Base-by-base conservation (phyloP, 2,888 invertebrate species). In the Eretmocerus hayati region DNA sequence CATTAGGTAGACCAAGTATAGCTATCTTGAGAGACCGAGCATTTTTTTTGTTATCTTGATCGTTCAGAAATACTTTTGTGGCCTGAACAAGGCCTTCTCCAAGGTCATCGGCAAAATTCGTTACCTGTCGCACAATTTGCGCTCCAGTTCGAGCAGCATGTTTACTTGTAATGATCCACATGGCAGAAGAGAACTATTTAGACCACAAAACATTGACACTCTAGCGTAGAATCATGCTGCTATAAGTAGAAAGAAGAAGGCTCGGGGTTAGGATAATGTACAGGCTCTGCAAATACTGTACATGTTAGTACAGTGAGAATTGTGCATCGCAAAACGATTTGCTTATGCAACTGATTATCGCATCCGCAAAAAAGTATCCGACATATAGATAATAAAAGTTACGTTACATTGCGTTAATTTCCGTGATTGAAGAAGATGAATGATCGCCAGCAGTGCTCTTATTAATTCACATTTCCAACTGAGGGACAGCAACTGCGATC, bases 1-100 rank as follows among this genome's bases (percentile, higher is more conserved):
- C 86, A 78, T 97, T 97, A 4, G 97, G 96, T 13, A 87, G 77
- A 3, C 97, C 97, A 57, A 97, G 81, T 19, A 97, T 83, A 6
- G 94, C 90, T 20, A 65, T 58, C 42, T 55, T 62, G 13, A 65
- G 49, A 35, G 52, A 56, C 41, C 56, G 62, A 8, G 41, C 23
- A 26, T 39, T 40, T 11, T 18, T 32, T 18, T 53, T 47, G 9
- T 50, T 50, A 23, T 48, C 48, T 31, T 45, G 47, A 36, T 50
- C 47, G n/a, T 48, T 53, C 11, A 46, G 5, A 26, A 50, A 50
- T 36, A 42, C 42, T 36, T 50, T 48, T 23, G 42, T 50, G 9
- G 46, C 45, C 36, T 53, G 45, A 19, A 53, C 23, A 22, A 46
- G 42, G 6, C 42, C 48, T 13, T 53, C 48, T 6, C 46, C 53